phyloP scores from a whole-genome alignment of 2,797 vertebrate genomes.

The Acanthurus leucopareius region DNA sequence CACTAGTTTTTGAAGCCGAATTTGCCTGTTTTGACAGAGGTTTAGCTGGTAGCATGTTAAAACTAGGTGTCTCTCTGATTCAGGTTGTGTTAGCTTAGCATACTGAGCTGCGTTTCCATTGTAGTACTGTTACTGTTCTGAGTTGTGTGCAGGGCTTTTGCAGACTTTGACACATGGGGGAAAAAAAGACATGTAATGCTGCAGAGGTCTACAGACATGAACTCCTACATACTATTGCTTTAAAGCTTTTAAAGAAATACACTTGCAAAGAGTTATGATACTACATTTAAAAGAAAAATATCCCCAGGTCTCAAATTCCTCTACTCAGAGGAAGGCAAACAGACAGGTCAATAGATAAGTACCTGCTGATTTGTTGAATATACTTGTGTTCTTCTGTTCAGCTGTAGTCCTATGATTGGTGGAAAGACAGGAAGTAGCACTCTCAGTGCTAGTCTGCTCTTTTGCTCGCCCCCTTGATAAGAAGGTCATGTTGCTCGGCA shows the following conservation, averaged over 20 bases:
- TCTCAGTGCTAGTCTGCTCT: constrained; percentile 9
- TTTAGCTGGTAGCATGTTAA: too few relatives aligned
- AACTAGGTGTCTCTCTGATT: too few relatives aligned
- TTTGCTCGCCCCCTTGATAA: constrained; percentile 91
- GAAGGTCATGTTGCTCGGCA: constrained; percentile 94
- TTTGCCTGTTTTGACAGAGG: too few relatives aligned
- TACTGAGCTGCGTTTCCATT: too few relatives aligned
- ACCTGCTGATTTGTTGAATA: constrained; percentile 52
- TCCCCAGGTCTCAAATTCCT: background rate
- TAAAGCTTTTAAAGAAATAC: background rate
- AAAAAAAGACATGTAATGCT: too few relatives aligned
- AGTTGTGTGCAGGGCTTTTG: too few relatives aligned
- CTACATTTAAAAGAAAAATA: background rate
- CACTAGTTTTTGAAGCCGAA: too few relatives aligned
- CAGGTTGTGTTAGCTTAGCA: too few relatives aligned
- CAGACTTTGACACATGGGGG: too few relatives aligned
- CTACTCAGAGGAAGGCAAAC: background rate
- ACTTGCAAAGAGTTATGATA: background rate
- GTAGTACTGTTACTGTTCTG: too few relatives aligned
- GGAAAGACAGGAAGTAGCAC: constrained; percentile 44
- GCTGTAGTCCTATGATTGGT: constrained; percentile 42
- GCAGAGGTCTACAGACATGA: too few relatives aligned
- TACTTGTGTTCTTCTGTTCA: constrained; percentile 31
- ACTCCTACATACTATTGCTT: too few relatives aligned
- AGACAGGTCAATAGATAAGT: background rate